Evolutionary conservation across 2,888 invertebrate genomes (phyloP).

Genomic region (Callinectes sapidus): DNA sequence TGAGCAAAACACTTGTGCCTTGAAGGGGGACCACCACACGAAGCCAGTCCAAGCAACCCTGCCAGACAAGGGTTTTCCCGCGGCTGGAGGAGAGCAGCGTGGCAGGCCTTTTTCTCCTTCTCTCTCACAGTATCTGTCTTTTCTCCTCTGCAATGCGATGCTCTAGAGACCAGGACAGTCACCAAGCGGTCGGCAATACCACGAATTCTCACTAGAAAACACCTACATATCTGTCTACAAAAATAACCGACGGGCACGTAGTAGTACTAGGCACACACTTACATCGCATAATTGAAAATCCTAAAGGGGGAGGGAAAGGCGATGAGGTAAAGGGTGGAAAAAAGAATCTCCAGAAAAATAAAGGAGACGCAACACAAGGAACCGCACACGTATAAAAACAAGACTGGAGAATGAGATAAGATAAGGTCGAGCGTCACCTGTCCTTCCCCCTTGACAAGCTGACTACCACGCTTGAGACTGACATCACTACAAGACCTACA

Average conservation of each 20-base stretch:
- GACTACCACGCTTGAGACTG: conserved; percentile 13
- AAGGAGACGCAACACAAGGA: not conserved
- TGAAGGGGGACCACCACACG: conserved; percentile 2
- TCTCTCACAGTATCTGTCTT: not conserved
- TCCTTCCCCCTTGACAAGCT: conserved; percentile 30
- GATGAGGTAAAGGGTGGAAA: not conserved
- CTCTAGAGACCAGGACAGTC: conserved; percentile 45
- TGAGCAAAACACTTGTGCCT: conserved; percentile 19
- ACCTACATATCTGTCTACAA: conserved; percentile 58
- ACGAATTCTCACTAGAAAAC: conserved; percentile 52
- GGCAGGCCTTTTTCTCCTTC: not conserved
- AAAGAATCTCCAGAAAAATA: not conserved
- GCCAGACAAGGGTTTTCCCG: not conserved
- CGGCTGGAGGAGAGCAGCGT: not conserved
- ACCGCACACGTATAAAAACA: not conserved
- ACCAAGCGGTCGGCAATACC: conserved; percentile 40
- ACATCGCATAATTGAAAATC: conserved; percentile 57
- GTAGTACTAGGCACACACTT: conserved; percentile 55
- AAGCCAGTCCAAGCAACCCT: not conserved
- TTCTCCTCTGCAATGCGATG: conserved; percentile 54
- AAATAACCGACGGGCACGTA: conserved; percentile 58
- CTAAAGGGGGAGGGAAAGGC: conserved; percentile 4
- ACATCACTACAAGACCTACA: conserved; percentile 29
- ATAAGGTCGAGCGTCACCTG: not conserved
- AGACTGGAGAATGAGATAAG: not conserved